Conservation (phyloP, 2,113 vertebrate genomes). For the Amia ocellicauda region DNA sequence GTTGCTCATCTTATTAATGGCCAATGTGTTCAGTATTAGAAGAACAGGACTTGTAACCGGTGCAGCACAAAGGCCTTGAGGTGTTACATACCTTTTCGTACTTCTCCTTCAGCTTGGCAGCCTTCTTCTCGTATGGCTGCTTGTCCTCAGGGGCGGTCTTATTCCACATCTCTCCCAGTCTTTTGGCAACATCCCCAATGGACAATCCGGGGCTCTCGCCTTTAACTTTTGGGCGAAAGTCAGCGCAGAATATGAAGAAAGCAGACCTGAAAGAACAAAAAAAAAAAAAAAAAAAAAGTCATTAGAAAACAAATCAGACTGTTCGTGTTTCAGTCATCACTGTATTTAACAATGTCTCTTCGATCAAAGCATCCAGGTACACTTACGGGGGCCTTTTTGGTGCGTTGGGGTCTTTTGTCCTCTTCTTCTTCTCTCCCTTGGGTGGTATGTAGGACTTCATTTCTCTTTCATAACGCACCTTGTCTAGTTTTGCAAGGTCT, state of each 20-base stretch:
- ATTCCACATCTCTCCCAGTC: conserved; percentile 96
- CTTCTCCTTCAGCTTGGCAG: conserved; percentile 94
- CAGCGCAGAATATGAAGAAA: conserved; percentile 95
- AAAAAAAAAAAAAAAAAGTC: neutral
- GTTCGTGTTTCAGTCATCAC: neutral
- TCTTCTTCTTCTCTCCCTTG: conserved; percentile 88
- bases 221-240: conserved; percentile 94
- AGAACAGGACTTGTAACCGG: too few relatives aligned
- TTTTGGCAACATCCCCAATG: conserved; percentile 92
- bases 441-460: conserved; percentile 93
- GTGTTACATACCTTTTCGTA: conserved; percentile 96
- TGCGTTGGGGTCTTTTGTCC: conserved; percentile 94
- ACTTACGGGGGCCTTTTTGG: conserved; percentile 97
- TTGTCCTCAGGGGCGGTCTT: conserved; percentile 82
- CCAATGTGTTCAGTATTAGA: too few relatives aligned
- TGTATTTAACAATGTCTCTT: too few relatives aligned
- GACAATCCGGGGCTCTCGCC: conserved; percentile 80
- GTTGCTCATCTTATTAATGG: too few relatives aligned
- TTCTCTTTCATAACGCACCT: conserved; percentile 91
- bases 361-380: neutral
- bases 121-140: conserved; percentile 93
- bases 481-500: conserved; percentile 93
- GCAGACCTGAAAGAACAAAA: conserved; percentile 73
- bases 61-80: too few relatives aligned
- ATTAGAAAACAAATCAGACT: neutral